phyloP scores from a whole-genome alignment of 2,113 vertebrate species.

The Lichenostomus cassidix region DNA sequence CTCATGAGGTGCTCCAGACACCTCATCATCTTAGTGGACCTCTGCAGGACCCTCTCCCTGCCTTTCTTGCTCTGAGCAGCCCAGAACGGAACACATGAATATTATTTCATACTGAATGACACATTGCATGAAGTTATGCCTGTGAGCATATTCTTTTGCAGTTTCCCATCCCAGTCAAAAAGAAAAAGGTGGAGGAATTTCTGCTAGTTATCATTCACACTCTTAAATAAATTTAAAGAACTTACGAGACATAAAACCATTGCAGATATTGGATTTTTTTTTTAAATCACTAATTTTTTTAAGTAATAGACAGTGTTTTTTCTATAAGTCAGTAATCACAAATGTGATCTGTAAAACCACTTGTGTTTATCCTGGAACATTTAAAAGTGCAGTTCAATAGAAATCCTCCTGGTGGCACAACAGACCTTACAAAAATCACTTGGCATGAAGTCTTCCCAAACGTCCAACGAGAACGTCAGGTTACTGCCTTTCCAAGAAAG shows the following conservation, averaged over 20 bases:
- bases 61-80: not conserved
- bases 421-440: not conserved
- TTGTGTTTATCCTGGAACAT: not conserved
- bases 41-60: not conserved
- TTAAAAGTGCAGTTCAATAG: not conserved
- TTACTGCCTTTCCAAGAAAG: not conserved
- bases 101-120: not conserved
- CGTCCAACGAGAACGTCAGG: accelerated
- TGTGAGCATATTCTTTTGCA: accelerated
- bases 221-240: not conserved
- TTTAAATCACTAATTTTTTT: not conserved
- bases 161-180: not conserved
- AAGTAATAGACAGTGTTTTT: not conserved
- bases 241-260: not conserved
- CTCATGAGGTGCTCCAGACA: not conserved
- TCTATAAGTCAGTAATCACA: accelerated
- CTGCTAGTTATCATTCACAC: not conserved
- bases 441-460: not conserved
- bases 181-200: not conserved
- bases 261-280: not conserved
- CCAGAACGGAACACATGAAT: accelerated
- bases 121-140: not conserved
- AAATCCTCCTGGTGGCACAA: slow-evolving; percentile 51
- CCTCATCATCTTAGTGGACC: not conserved
- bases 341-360: not conserved